These are phyloP conservation scores for Brevipalpus yothersi DNA, from an alignment of 1,140 invertebrate species.

Conservation along the genomic window DNA sequence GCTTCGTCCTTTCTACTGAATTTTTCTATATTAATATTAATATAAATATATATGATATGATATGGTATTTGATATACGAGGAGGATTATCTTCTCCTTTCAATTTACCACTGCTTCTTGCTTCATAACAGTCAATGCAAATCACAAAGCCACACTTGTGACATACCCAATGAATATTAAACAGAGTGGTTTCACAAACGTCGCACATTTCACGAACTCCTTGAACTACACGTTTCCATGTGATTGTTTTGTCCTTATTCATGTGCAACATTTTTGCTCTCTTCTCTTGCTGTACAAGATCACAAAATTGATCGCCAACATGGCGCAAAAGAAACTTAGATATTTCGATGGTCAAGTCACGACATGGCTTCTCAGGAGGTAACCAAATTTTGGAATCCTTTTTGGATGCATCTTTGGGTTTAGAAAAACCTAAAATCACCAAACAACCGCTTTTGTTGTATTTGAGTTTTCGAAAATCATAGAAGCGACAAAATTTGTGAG, in stretches of 20 bases:
- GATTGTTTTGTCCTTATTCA: slow-evolving; percentile 40
- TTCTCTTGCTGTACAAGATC: slow-evolving; percentile 72
- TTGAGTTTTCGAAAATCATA: slow-evolving; percentile 77
- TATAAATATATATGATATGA: no score
- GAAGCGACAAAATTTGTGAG: slow-evolving; percentile 84
- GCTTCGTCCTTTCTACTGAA: no score
- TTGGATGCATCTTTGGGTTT: slow-evolving; percentile 67
- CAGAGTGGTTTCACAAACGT: slow-evolving; percentile 87
- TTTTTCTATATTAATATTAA: no score
- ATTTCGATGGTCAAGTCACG: slow-evolving; percentile 58
- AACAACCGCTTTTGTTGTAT: slow-evolving; percentile 63
- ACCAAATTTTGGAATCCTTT: slow-evolving; percentile 65
- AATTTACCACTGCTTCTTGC: slow-evolving; percentile 27
- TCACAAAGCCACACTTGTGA: slow-evolving; percentile 85
- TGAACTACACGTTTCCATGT: slow-evolving; percentile 87
- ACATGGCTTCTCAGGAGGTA: slow-evolving; percentile 30
- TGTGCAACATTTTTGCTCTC: slow-evolving; percentile 45
- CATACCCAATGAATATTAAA: slow-evolving; percentile 98
- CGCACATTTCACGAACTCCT: slow-evolving; percentile 87
- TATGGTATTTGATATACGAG: no score
- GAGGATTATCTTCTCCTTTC: slow-evolving; percentile 4
- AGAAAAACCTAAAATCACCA: slow-evolving; percentile 79
- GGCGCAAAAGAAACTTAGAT: slow-evolving; percentile 60
- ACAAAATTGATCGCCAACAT: slow-evolving; percentile 89
- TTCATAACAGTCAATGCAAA: slow-evolving; percentile 91